Conservation (phyloP, 2,797 vertebrate genomes). For the Eremophila alpestris region DNA sequence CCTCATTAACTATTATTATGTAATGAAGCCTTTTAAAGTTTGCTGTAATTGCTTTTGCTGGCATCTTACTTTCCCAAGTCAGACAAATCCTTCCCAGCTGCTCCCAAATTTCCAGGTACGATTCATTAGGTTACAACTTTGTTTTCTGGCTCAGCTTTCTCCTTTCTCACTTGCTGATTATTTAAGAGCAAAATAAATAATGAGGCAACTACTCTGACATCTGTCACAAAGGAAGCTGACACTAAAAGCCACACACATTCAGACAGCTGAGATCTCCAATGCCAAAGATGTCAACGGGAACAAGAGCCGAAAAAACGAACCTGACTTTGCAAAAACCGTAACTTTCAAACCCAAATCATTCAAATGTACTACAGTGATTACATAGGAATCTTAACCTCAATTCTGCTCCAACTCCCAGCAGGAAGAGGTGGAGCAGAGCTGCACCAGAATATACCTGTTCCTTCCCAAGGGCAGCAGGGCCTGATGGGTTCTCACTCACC, state of each 20-base stretch:
- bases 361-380: neutral
- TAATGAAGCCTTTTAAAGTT: neutral
- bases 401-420: neutral
- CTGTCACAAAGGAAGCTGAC: neutral
- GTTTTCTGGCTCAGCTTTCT: neutral
- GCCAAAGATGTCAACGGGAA: neutral
- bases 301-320: rapidly evolving
- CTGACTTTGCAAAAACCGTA: neutral
- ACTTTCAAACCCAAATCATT: neutral
- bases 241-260: neutral
- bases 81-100: neutral
- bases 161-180: neutral
- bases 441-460: rapidly evolving
- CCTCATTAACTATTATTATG: neutral
- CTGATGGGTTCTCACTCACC: neutral
- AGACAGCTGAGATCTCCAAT: neutral
- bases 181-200: conserved; percentile 14
- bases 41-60: neutral
- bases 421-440: neutral
- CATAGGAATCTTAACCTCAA: neutral
- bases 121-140: neutral
- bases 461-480: neutral
- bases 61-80: neutral
- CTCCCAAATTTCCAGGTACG: neutral
- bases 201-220: neutral